phyloP scores from a whole-genome alignment of 1,140 invertebrate genomes.

The Psilanteris sp. region DNA sequence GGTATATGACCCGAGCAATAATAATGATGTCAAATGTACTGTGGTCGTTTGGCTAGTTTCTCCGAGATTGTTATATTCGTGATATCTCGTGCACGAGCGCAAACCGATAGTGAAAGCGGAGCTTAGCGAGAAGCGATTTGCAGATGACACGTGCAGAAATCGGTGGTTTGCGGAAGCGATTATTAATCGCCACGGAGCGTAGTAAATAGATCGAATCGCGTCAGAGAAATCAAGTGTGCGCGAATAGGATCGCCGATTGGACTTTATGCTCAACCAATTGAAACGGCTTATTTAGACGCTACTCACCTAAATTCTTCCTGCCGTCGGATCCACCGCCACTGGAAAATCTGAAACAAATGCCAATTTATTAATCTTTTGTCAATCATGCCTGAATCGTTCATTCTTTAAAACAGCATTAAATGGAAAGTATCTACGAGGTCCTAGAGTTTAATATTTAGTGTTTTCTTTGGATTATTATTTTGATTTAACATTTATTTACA shows the following conservation, averaged over 20 bases:
- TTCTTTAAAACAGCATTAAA: no score
- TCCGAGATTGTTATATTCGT: conserved; percentile 28
- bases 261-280: conserved; percentile 42
- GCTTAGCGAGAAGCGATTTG: conserved; percentile 35
- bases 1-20: background rate
- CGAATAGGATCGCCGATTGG: conserved; percentile 25
- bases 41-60: conserved; percentile 29
- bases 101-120: conserved; percentile 55
- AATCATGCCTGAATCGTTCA: no score
- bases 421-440: no score
- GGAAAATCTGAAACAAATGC: conserved; percentile 66
- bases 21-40: conserved; percentile 29
- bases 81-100: conserved; percentile 23
- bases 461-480: no score
- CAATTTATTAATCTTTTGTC: conserved; percentile 16
- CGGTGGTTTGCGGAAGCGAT: conserved; percentile 34
- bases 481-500: no score
- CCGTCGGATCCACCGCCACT: conserved; percentile 68
- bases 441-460: no score
- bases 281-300: conserved; percentile 17
- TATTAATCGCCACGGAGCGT: conserved; percentile 27
- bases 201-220: conserved; percentile 51
- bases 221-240: conserved; percentile 49
- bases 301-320: conserved; percentile 71
- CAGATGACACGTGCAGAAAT: conserved; percentile 54